Percentiles rank a stretch among this genome's conserved stretches.
These are phyloP conservation scores for Endotricha flammealis DNA, from an alignment of 2,888 invertebrate genomes.

Conservation along the genomic window DNA sequence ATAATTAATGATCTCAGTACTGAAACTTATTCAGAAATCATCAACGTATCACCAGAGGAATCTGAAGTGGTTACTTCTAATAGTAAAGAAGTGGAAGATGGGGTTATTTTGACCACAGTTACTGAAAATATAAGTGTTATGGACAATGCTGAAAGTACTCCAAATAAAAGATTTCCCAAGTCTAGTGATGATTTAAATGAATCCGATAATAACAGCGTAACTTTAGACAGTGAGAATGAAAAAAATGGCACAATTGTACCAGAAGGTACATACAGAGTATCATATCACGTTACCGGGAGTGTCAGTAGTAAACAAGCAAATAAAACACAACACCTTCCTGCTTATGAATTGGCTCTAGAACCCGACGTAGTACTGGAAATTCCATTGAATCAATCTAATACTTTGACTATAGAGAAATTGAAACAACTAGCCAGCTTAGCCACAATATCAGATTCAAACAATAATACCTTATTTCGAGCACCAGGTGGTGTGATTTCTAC, in stretches of 20 bases:
- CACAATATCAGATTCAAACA: slow-evolving; percentile 72
- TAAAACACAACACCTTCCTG: slow-evolving; percentile 60
- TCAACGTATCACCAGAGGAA: slow-evolving; percentile 33
- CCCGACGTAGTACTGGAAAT: slow-evolving; percentile 69
- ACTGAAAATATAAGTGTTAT: slow-evolving; percentile 36
- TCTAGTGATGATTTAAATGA: slow-evolving; percentile 50
- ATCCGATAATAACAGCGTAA: slow-evolving; percentile 19
- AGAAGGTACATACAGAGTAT: slow-evolving; percentile 65
- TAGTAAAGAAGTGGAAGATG: slow-evolving; percentile 28
- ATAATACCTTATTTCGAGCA: slow-evolving; percentile 67
- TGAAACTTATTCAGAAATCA: slow-evolving; percentile 39
- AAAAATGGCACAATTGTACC: slow-evolving; percentile 42
- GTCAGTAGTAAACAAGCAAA: slow-evolving; percentile 71
- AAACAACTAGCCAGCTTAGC: slow-evolving; percentile 77
- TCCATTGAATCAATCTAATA: slow-evolving; percentile 57
- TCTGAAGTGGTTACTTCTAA: slow-evolving; percentile 36
- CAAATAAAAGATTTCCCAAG: slow-evolving; percentile 57
- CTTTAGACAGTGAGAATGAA: slow-evolving; percentile 19
- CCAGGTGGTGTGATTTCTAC: slow-evolving; percentile 76
- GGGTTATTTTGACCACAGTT: slow-evolving; percentile 28
- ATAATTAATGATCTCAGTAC: slow-evolving; percentile 41
- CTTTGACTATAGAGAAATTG: slow-evolving; percentile 65
- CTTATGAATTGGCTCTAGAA: slow-evolving; percentile 63
- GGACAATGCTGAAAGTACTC: slow-evolving; percentile 24
- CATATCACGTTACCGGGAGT: slow-evolving; percentile 70